A percentile compares a stretch with the other conserved stretches of the same genome.
These are phyloP conservation scores for Ptilorrhoa leucosticta DNA, from an alignment of 2,113 vertebrate genomes.

Conservation along the genomic window DNA sequence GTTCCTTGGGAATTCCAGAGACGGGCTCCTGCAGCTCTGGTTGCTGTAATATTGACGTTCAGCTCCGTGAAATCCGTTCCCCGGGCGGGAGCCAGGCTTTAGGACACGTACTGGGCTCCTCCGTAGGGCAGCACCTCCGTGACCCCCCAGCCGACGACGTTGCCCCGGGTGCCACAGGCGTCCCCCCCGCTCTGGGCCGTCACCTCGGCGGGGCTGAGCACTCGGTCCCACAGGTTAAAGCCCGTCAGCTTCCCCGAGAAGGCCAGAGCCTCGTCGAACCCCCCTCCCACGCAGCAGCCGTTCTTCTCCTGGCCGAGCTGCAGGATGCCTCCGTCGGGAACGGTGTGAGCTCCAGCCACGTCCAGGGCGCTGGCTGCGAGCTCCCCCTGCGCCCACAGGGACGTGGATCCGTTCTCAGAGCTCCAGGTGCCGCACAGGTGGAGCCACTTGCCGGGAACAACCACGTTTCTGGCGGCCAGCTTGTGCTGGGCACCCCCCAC, in stretches of 20 bases:
- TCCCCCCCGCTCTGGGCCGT: constrained; percentile 45
- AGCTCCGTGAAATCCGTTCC: background rate
- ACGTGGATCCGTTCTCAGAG: constrained; percentile 70
- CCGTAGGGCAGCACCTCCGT: constrained; percentile 87
- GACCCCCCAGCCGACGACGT: constrained; percentile 88
- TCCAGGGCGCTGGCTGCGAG: constrained; percentile 43
- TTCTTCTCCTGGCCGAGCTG: constrained; percentile 92
- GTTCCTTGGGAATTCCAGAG: background rate
- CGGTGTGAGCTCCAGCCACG: constrained; percentile 70
- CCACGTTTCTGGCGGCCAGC: constrained; percentile 51
- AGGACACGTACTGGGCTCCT: constrained; percentile 86
- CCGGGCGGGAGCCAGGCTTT: constrained; percentile 18
- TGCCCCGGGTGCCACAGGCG: constrained; percentile 80
- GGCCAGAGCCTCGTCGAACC: constrained; percentile 81
- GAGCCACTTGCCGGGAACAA: constrained; percentile 75
- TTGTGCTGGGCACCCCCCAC: constrained; percentile 78
- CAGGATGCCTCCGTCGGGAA: constrained; percentile 83
- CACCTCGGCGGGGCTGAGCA: constrained; percentile 79
- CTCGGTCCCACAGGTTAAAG: constrained; percentile 90
- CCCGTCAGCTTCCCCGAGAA: constrained; percentile 91
- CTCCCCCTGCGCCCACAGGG: constrained; percentile 82
- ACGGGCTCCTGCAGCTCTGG: background rate
- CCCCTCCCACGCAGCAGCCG: constrained; percentile 74
- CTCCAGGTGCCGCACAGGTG: constrained; percentile 88
- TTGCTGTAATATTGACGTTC: background rate